These are phyloP conservation scores for Lottia scabra DNA, from an alignment of 2,888 invertebrate genomes.

Conservation along the genomic window DNA sequence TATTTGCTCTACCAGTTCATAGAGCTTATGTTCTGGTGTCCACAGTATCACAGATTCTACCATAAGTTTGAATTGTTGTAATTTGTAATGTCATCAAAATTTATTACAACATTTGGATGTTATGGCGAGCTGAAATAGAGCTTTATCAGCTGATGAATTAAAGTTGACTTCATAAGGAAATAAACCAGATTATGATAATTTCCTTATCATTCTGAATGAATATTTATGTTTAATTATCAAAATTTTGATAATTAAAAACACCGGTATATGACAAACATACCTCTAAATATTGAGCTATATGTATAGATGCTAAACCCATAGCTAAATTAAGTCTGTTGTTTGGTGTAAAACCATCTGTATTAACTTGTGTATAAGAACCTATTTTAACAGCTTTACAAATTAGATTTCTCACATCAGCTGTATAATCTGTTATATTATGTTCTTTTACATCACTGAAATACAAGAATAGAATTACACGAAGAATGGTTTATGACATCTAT, in stretches of 20 bases:
- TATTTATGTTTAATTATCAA: too few species aligned
- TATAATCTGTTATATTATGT: slow-evolving; percentile 35
- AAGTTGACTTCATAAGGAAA: too few species aligned
- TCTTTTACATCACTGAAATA: slow-evolving; percentile 47
- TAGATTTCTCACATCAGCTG: slow-evolving; percentile 41
- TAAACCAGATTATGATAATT: too few species aligned
- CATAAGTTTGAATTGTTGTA: too few species aligned
- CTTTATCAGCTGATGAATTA: too few species aligned
- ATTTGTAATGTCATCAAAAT: too few species aligned
- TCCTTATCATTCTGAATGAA: too few species aligned
- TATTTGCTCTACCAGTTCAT: neutral
- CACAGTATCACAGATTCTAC: too few species aligned
- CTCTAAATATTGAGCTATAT: slow-evolving; percentile 59
- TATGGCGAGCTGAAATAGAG: too few species aligned
- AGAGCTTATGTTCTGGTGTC: neutral
- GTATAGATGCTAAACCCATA: slow-evolving; percentile 62
- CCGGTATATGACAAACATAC: slow-evolving; percentile 29
- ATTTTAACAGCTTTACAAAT: slow-evolving; percentile 57
- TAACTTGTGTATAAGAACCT: slow-evolving; percentile 57
- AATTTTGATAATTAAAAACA: neutral
- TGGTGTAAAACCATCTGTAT: slow-evolving; percentile 56
- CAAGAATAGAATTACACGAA: neutral
- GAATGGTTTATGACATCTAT: too few species aligned
- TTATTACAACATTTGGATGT: too few species aligned
- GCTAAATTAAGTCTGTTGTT: slow-evolving; percentile 58